Evolutionary conservation across 2,113 vertebrate genomes (phyloP).

Genomic region (Tetraodon nigroviridis): DNA sequence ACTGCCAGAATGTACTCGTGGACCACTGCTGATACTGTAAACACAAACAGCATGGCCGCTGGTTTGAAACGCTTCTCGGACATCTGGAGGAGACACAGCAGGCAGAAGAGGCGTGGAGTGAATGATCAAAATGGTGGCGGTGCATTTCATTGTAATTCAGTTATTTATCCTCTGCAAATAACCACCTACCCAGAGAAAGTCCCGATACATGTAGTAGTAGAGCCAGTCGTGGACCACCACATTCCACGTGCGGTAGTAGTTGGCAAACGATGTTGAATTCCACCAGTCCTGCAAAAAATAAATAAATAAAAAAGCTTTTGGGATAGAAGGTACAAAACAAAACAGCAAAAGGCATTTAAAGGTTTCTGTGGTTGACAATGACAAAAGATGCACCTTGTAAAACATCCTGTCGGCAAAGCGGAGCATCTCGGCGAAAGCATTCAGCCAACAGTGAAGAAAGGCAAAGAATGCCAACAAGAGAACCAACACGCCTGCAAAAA

Average conservation of each 20-base stretch:
- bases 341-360: neutral
- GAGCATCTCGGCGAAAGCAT: constrained; percentile 87
- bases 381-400: constrained; percentile 66
- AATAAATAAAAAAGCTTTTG: constrained; percentile 18
- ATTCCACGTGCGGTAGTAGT: constrained; percentile 90
- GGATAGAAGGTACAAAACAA: neutral
- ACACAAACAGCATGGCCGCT: constrained; percentile 88
- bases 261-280: constrained; percentile 88
- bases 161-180: neutral
- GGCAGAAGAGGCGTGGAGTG: neutral
- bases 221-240: constrained; percentile 89
- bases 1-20: constrained; percentile 89
- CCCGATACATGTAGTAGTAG: constrained; percentile 81
- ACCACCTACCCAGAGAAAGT: constrained; percentile 79
- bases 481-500: constrained; percentile 77
- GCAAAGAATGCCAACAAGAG: constrained; percentile 83
- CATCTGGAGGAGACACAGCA: constrained; percentile 70
- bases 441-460: constrained; percentile 88
- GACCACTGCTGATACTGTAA: constrained; percentile 85
- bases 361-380: neutral
- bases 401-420: constrained; percentile 88
- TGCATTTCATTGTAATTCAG: neutral
- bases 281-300: constrained; percentile 84
- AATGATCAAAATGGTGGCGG: neutral
- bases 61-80: constrained; percentile 83